Base-by-base conservation (phyloP, 2,113 vertebrate genomes). In the Platichthys stellatus region DNA sequence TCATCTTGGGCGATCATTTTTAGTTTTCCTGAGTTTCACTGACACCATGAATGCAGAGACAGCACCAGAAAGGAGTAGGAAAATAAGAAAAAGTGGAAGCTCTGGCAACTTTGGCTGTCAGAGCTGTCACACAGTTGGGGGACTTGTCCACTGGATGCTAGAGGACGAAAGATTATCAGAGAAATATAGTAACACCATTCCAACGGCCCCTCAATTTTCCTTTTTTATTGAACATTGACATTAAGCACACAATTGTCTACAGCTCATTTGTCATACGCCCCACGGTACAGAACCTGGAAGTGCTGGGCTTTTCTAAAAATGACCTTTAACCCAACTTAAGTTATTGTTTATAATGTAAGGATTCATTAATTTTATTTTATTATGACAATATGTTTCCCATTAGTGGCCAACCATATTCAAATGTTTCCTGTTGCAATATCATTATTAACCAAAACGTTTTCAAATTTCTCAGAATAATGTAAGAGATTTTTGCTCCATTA, bases 121-220 rank as follows among this genome's bases (percentile, higher is more conserved):
- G 35, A 56, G 47, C 70, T 68, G 70, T 63, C 70, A 17, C 45
- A 53, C 57, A 61, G 38, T 23, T n/a, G 49, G 63, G 63, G 23
- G 62, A 59, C n/a, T 10, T 3, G 9, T 54, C 14, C 49, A 17
- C 0, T 57, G 24, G 56, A 49, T 45, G 20, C 69, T 60, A 4
- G 54, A 60, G 43, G 62, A 78, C 61, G 59, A 49, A 45, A 58
- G 23, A 58, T 18, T 47, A 40, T 28, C 15, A 26, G n/a, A 58
- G 23, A 51, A 63, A 64, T 28, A 70, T 1, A 67, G 24, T 62
- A 35, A 69, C 1, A 8, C 28, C 40, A 58, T 31, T 51, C n/a
- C 24, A 12, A 18, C 18, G 12, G 1, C 18, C 18, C 49, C 49
- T 20, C 3, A 0, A 13, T 57, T 57, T 24, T 14, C 23, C 10